Percentiles rank a stretch among this genome's conserved stretches.
phyloP scores from a whole-genome alignment of 2,797 vertebrate genomes.

The Cercopithecus mitis region DNA sequence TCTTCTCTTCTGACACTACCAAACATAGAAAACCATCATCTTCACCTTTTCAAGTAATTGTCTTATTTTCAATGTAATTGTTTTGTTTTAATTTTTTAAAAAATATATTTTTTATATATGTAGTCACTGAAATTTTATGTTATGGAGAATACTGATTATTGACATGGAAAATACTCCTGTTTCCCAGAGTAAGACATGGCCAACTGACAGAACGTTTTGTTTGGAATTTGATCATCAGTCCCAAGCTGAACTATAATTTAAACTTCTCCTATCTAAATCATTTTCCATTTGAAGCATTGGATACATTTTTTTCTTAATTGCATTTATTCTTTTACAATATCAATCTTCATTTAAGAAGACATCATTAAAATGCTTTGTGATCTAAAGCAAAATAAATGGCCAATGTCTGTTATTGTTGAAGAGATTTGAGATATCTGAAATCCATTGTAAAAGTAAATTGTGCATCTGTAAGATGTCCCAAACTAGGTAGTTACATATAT shows the following conservation, averaged over 20 bases:
- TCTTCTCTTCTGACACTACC: slow-evolving; percentile 93
- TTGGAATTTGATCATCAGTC: not conserved
- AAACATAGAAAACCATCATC: slow-evolving; percentile 91
- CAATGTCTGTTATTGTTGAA: not conserved
- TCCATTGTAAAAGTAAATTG: slow-evolving; percentile 10
- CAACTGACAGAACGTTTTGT: not conserved
- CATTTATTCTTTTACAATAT: not conserved
- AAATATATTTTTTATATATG: not conserved
- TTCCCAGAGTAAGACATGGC: not conserved
- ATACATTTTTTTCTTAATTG: not conserved
- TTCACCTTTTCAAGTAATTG: slow-evolving; percentile 92
- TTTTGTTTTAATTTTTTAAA: not conserved
- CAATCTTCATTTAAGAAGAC: slow-evolving; percentile 17
- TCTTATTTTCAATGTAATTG: slow-evolving; percentile 20
- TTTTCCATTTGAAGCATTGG: not conserved
- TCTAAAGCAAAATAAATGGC: slow-evolving; percentile 40
- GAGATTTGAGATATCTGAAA: not conserved
- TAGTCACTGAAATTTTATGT: slow-evolving; percentile 44
- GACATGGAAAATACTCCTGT: not conserved
- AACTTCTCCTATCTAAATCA: not conserved
- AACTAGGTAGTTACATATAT: not conserved
- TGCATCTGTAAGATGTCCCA: not conserved
- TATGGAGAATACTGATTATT: not conserved
- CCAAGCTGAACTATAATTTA: not conserved
- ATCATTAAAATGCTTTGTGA: slow-evolving; percentile 5